phyloP scores from a whole-genome alignment of 2,888 invertebrate species.

The Sarcophaga rosellei region DNA sequence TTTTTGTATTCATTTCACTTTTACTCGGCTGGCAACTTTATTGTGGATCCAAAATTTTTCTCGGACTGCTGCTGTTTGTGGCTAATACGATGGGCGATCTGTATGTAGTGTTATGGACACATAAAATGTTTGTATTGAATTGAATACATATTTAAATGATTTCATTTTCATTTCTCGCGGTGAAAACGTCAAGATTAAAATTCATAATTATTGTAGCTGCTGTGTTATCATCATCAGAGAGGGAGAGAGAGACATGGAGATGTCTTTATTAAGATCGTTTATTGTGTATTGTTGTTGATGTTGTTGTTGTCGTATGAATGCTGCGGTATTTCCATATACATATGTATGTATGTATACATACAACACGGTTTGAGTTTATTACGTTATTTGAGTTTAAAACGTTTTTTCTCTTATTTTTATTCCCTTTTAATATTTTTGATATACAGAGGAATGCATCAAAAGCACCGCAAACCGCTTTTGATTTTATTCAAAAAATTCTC shows the following conservation, averaged over 20 bases:
- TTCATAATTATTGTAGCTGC: conserved; percentile 65
- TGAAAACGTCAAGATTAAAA: conserved; percentile 67
- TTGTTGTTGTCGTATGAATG: neutral
- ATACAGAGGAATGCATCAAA: conserved; percentile 61
- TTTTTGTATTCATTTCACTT: neutral
- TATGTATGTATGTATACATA: too few species aligned
- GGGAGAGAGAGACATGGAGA: conserved; percentile 11
- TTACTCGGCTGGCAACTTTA: neutral
- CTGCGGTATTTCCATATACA: neutral
- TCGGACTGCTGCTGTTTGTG: too few species aligned
- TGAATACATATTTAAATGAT: conserved; percentile 55
- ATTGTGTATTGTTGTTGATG: neutral
- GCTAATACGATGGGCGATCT: neutral
- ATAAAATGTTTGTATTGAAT: conserved; percentile 68
- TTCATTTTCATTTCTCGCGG: conserved; percentile 61
- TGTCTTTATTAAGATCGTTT: conserved; percentile 65
- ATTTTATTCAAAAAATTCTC: conserved; percentile 32
- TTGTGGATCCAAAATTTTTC: neutral
- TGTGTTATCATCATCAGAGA: conserved; percentile 23
- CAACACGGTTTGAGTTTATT: conserved; percentile 50
- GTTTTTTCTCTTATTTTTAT: neutral
- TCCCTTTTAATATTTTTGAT: conserved; percentile 8
- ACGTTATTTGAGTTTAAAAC: conserved; percentile 25
- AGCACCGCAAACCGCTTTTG: conserved; percentile 53
- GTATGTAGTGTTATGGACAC: neutral